Evolutionary conservation across 92 coral and sea anemone genomes (phyloP).

Genomic region (Metridium senile): DNA sequence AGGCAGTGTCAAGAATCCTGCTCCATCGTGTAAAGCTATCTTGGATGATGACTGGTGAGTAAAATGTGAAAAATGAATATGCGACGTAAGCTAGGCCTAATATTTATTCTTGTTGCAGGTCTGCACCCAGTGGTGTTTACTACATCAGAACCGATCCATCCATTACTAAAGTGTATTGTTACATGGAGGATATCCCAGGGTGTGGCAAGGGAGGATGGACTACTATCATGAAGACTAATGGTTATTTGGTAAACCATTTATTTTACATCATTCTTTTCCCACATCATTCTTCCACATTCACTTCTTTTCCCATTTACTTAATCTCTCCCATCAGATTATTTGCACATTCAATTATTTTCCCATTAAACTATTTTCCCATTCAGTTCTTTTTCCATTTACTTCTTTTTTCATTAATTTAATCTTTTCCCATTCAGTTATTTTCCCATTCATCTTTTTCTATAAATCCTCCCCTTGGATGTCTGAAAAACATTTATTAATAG

Average conservation of each 20-base stretch:
- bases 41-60: neutral
- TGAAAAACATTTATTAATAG: too few relatives aligned
- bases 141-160: constrained; percentile 26
- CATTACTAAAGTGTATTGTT: constrained; percentile 39
- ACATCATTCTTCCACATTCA: neutral
- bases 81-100: neutral
- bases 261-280: neutral
- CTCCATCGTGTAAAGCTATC: constrained; percentile 11
- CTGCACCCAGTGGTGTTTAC: constrained; percentile 37
- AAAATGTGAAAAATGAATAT: neutral
- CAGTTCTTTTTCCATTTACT: too few relatives aligned
- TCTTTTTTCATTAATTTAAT: too few relatives aligned
- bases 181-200: constrained; percentile 43
- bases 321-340: too few relatives aligned
- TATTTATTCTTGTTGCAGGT: constrained; percentile 7
- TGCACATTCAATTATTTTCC: too few relatives aligned
- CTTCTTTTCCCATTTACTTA: too few relatives aligned
- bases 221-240: constrained; percentile 49
- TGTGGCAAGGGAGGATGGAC: constrained; percentile 45
- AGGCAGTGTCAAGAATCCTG: neutral
- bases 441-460: too few relatives aligned
- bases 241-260: constrained; percentile 21
- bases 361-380: too few relatives aligned
- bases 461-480: too few relatives aligned
- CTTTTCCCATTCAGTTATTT: too few relatives aligned